Evolutionary conservation across 1,140 invertebrate genomes (phyloP).

Genomic region (Calliphora vicina): DNA sequence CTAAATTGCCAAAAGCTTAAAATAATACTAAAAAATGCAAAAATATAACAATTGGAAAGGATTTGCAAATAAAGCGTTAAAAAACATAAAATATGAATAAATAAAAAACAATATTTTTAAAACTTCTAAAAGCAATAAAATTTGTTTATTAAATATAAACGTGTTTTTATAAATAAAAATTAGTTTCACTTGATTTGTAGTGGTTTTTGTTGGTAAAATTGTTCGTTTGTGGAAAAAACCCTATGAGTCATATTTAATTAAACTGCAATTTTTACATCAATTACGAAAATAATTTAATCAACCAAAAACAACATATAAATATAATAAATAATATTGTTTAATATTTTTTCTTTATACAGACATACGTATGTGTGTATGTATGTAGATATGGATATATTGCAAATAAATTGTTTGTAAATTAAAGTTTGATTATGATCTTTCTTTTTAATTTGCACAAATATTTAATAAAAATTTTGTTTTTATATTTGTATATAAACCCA

Average conservation of each 20-base stretch:
- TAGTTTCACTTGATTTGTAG: background rate
- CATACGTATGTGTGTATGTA: no score
- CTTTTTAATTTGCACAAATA: background rate
- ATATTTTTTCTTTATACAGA: no score
- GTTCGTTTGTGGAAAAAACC: background rate
- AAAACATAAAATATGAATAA: background rate
- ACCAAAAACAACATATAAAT: background rate
- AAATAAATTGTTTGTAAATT: background rate
- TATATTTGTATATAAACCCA: background rate
- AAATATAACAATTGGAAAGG: background rate
- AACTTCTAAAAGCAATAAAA: background rate
- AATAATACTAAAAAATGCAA: background rate
- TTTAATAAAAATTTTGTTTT: background rate
- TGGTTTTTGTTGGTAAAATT: background rate
- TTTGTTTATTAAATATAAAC: background rate
- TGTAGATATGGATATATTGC: background rate
- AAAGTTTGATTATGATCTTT: background rate
- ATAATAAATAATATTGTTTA: background rate
- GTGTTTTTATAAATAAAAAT: background rate
- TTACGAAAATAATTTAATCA: background rate
- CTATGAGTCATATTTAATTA: background rate
- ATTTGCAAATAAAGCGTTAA: background rate
- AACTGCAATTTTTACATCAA: background rate
- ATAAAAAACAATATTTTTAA: background rate
- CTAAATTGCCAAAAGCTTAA: slow-evolving; percentile 11